Percentiles rank a stretch among this genome's conserved stretches.
Conservation (phyloP, 2,113 vertebrate species). For the Brachyhypopomus occidentalis region DNA sequence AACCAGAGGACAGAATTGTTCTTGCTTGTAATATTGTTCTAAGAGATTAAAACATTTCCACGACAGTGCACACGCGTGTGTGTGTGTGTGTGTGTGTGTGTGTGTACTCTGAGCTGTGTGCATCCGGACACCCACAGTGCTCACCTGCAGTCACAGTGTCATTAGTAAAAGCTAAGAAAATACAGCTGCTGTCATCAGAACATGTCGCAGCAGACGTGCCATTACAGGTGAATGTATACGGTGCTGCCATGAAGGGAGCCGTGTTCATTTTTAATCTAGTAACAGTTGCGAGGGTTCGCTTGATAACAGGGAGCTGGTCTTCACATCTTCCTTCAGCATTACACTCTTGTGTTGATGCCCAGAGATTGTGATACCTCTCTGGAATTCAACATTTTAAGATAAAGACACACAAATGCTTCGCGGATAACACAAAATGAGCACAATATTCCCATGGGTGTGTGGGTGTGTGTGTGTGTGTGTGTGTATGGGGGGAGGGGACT, state of each 20-base stretch:
- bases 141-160: constrained; percentile 25
- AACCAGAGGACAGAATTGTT: too few species aligned
- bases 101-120: constrained; percentile 1
- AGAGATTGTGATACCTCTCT: not conserved
- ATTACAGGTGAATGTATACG: constrained; percentile 26
- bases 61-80: too few species aligned
- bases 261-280: constrained; percentile 43
- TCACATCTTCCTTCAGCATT: not conserved
- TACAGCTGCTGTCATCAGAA: constrained; percentile 42
- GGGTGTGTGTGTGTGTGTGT: too few species aligned
- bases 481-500: not conserved
- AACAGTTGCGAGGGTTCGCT: not conserved
- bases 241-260: not conserved
- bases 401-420: not conserved
- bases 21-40: too few species aligned
- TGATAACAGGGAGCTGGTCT: not conserved
- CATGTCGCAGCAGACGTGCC: constrained; percentile 17
- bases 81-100: not conserved
- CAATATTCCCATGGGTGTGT: not conserved
- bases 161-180: constrained; percentile 27
- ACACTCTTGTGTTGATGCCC: not conserved
- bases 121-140: constrained; percentile 38
- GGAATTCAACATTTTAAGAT: not conserved
- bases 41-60: too few species aligned
- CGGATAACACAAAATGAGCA: not conserved